Evolutionary conservation across 1,140 invertebrate genomes (phyloP), one percentile per base, ranked within the genome.

Genomic region (Drosophila busckii): DNA sequence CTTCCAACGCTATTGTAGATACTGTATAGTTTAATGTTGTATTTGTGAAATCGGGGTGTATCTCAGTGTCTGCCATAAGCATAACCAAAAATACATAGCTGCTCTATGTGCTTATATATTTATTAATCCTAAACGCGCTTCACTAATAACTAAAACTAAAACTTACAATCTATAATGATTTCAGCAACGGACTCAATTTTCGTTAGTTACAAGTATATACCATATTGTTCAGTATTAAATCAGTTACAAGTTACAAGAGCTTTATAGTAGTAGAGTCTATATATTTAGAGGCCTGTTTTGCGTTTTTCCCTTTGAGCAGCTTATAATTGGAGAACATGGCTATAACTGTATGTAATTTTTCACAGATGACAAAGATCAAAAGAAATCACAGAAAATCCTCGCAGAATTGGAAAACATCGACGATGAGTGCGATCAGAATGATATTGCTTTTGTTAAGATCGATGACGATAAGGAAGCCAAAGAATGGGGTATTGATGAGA

Each of bases 391-490:
- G 87, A 95, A 96, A 88, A 91, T 97, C 38, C 88, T 98, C 31
- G 88, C 90, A 19, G 95, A 97, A 88, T 88, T 98, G 68, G 96
- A 97, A 89, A 97, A 96, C 80, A 97, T 98, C 68, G 96, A 97
- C 83, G 96, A 97, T 87, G 96, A 97, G 85, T 96, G 95, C 87
- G 96, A 97, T 88, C 92, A 95, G 83, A 95, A 95, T 83, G 94
- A 95, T 70, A 97, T 98, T 69, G 94, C 94, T 10, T 96, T 98
- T 86, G 96, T 97, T 1, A 98, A 98, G 87, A 97, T 97, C 59
- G 94, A 95, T 78, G 94, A 97, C 70, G 91, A 92, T 50, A 92
- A 93, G 41, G 95, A 97, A 88, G 95, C 95, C 15, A 94, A 94
- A 82, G 95, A 96, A 87, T 96, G 96, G 82, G 95, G 95, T 37